These are phyloP conservation scores for Tapirus terrestris DNA, from an alignment of 2,113 vertebrate species.

Conservation along the genomic window DNA sequence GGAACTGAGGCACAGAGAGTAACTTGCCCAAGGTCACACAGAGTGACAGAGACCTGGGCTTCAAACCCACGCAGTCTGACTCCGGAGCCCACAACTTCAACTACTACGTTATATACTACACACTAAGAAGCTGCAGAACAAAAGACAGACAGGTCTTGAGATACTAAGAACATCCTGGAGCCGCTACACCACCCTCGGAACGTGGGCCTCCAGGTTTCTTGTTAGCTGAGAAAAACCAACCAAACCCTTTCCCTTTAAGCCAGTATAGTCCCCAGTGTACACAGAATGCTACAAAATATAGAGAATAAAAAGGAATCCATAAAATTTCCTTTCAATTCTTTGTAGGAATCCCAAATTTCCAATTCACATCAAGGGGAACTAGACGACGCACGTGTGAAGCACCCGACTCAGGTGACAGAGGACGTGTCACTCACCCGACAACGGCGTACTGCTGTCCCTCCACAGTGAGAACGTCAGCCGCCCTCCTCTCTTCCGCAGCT, in stretches of 20 bases:
- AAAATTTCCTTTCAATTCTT: conserved; percentile 47
- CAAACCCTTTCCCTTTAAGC: not conserved
- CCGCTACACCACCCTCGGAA: not conserved
- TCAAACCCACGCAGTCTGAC: not conserved
- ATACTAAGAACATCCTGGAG: not conserved
- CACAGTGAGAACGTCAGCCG: conserved; percentile 93
- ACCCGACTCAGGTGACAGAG: too few species aligned
- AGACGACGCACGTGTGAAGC: too few species aligned
- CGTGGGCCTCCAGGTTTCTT: not conserved
- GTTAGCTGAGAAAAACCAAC: not conserved
- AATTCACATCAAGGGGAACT: conserved; percentile 2
- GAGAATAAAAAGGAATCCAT: conserved; percentile 33
- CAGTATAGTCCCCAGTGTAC: not conserved
- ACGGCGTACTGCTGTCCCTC: conserved; percentile 96
- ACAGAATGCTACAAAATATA: not conserved
- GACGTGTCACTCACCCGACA: conserved; percentile 93
- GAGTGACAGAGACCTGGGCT: not conserved
- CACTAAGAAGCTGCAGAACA: not conserved
- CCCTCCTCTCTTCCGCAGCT: conserved; percentile 93
- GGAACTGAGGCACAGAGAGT: not conserved
- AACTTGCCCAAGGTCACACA: not conserved
- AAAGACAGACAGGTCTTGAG: not conserved
- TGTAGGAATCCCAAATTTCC: conserved; percentile 21
- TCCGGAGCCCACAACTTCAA: not conserved
- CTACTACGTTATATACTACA: not conserved